Evolutionary conservation across 1,140 invertebrate genomes (phyloP).

Genomic region (Nasonia longicornis): DNA sequence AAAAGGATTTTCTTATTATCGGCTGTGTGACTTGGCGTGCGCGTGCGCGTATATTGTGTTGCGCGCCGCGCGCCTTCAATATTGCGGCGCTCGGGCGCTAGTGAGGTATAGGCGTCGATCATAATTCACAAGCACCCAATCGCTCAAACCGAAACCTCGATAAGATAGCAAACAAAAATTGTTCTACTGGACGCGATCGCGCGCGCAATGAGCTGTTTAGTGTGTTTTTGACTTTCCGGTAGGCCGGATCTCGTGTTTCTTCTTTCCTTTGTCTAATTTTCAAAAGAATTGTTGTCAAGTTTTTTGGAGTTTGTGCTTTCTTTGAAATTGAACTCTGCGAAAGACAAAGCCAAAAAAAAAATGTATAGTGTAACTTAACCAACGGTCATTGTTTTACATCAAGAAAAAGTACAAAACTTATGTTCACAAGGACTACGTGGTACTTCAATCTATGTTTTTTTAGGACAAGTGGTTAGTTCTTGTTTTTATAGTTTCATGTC

Average conservation of each 20-base stretch:
- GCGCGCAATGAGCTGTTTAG: not conserved
- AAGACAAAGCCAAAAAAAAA: too few relatives aligned
- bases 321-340: too few relatives aligned
- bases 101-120: not conserved
- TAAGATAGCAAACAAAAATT: slow-evolving; percentile 18
- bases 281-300: too few relatives aligned
- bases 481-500: too few relatives aligned
- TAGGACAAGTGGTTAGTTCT: too few relatives aligned
- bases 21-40: not conserved
- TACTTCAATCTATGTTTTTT: too few relatives aligned
- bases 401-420: too few relatives aligned
- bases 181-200: not conserved
- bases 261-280: not conserved
- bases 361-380: too few relatives aligned
- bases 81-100: not conserved
- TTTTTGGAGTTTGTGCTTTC: too few relatives aligned
- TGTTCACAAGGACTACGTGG: too few relatives aligned
- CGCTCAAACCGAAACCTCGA: not conserved
- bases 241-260: not conserved
- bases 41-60: not conserved
- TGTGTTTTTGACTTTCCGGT: not conserved
- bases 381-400: too few relatives aligned
- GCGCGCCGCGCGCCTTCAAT: not conserved
- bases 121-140: not conserved
- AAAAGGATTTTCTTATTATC: slow-evolving; percentile 25